Evolutionary conservation across 2,113 vertebrate genomes (phyloP).

Genomic region (Misgurnus mizolepis): DNA sequence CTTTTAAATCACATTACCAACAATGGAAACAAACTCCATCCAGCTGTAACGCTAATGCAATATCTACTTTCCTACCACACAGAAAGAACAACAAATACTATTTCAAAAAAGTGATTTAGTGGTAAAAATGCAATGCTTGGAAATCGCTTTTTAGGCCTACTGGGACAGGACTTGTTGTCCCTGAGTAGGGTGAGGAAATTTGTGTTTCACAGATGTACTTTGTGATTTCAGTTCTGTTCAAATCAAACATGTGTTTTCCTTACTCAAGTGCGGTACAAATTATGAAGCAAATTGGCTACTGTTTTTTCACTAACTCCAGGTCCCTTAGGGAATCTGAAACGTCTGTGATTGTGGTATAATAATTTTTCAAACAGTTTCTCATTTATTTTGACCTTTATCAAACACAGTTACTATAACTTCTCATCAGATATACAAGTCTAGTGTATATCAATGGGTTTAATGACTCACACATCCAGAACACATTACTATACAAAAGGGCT

Average conservation of each 20-base stretch:
- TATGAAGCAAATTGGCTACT: too few relatives aligned
- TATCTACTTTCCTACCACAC: conserved; percentile 18
- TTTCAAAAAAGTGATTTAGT: neutral
- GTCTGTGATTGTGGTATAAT: too few relatives aligned
- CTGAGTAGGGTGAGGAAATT: neutral
- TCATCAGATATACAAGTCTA: too few relatives aligned
- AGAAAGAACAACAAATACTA: neutral
- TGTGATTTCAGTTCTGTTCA: neutral
- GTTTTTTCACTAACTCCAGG: too few relatives aligned
- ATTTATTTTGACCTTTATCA: too few relatives aligned
- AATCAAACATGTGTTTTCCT: neutral
- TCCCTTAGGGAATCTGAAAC: too few relatives aligned
- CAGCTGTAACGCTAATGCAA: conserved; percentile 49
- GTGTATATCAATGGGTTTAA: too few relatives aligned
- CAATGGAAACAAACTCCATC: conserved; percentile 53
- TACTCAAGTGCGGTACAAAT: too few relatives aligned
- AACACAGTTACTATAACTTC: too few relatives aligned
- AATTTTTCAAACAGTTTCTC: too few relatives aligned
- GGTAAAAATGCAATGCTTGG: neutral
- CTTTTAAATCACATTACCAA: conserved; percentile 54
- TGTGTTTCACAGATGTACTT: neutral
- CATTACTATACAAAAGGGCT: too few relatives aligned
- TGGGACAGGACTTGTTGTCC: neutral
- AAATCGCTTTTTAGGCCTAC: neutral
- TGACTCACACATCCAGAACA: too few relatives aligned